Evolutionary conservation across 1,140 invertebrate genomes (phyloP), one percentile per base, ranked within the genome.

Genomic region (Conus ventricosus): DNA sequence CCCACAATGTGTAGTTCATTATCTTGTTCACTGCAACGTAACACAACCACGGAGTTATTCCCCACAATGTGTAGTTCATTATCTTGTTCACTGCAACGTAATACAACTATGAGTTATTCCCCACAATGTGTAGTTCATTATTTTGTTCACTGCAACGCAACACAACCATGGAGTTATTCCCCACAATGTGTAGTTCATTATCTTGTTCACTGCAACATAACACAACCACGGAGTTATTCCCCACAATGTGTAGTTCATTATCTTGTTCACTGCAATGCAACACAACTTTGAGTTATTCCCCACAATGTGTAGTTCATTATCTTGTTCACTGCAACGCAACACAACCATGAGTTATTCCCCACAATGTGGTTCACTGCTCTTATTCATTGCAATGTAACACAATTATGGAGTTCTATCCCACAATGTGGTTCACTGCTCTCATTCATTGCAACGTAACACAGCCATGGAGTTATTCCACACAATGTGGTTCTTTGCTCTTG

Each of bases 141-240:
- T 20, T 63, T 63, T 63, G 60, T 11, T 63, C 60, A 63, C 60
- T 4, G 17, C 10, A 63, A 63, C 60, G 17, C 4, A 63, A 20
- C 10, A 63, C 10, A 63, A 63, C 60, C 60, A 63, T 4, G 94
- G 99, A 96, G 94, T 98, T 98, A 76, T 97, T 39, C 97, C 93
- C 99, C 96, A 96, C 99, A 98, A n/a, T 90, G 89, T 94, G 98
- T n/a, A n/a, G 97, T 95, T 98, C 98, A 95, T 98, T 97, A 96
- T 63, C 60, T 63, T 63, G 60, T 11, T 63, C 60, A 63, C 60
- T 4, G 17, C n/a, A 63, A 63, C 60, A 4, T 11, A 63, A 11
- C 10, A 63, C 10, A 63, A 63, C 1, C 60, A 63, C 4, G 11
- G 17, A 20, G 60, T 63, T 0, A 63, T 1, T 13, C 39, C 60